Conservation (phyloP, 2,797 vertebrate genomes). For the Leptoclinus maculatus region DNA sequence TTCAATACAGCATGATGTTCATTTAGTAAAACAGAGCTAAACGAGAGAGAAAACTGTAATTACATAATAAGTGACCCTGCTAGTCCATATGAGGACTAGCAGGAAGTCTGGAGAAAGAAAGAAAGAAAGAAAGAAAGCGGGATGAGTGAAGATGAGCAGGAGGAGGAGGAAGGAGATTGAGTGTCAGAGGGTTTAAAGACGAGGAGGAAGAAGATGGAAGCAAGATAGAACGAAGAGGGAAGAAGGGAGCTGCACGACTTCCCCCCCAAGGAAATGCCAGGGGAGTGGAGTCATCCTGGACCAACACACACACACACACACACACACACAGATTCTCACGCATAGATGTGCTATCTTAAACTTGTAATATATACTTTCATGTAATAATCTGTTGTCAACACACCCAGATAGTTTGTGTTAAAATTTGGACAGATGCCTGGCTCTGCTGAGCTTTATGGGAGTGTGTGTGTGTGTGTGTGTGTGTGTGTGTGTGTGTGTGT, state of each 20-base stretch:
- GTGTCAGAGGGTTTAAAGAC: slow-evolving; percentile 23
- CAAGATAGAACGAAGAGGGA: slow-evolving; percentile 44
- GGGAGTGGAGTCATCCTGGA: slow-evolving; percentile 62
- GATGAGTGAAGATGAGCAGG: slow-evolving; percentile 17
- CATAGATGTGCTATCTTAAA: slow-evolving; percentile 25
- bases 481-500: slow-evolving; percentile 11
- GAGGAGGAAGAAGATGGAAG: slow-evolving; percentile 11
- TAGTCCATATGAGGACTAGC: no score
- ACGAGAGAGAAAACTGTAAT: no score
- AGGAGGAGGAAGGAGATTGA: slow-evolving; percentile 5
- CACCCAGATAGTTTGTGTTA: slow-evolving; percentile 25
- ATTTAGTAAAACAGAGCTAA: no score
- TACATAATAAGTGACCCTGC: no score
- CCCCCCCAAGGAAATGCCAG: slow-evolving; percentile 71
- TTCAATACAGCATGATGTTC: no score
- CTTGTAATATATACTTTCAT: slow-evolving; percentile 23
- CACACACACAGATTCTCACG: slow-evolving; percentile 1
- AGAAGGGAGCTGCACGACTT: slow-evolving; percentile 38
- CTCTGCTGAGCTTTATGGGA: not conserved
- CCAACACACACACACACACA: slow-evolving; percentile 2
- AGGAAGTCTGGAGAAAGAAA: not conserved
- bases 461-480: not conserved
- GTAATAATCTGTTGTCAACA: slow-evolving; percentile 39
- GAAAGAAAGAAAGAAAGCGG: not conserved
- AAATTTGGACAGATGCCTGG: not conserved